phyloP scores from a whole-genome alignment of 2,113 vertebrate genomes.

The Phyllopteryx taeniolatus region DNA sequence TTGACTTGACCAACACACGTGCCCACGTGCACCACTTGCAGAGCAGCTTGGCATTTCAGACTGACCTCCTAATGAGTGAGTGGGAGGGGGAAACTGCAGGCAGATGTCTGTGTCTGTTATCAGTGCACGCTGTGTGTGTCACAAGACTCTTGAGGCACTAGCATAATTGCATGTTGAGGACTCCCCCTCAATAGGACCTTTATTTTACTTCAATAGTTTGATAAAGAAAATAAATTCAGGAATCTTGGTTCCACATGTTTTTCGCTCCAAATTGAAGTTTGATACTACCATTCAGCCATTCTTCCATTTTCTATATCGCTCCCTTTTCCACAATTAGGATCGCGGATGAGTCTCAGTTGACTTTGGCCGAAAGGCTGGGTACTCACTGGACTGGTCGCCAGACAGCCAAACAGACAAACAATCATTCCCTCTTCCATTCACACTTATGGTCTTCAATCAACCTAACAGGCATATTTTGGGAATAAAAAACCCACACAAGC shows the following conservation, averaged over 20 bases:
- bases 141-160: conserved; percentile 1
- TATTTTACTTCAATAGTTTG: not conserved
- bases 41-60: conserved; percentile 30
- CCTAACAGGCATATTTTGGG: too few species aligned
- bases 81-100: conserved; percentile 7
- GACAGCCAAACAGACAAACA: too few species aligned
- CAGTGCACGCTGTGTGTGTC: conserved; percentile 18
- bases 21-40: conserved; percentile 18
- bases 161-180: not conserved
- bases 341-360: not conserved
- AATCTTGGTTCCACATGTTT: not conserved
- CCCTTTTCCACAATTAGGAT: not conserved
- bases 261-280: not conserved
- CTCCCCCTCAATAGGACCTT: not conserved
- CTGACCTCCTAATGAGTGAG: conserved; percentile 31
- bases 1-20: conserved; percentile 32
- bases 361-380: too few species aligned
- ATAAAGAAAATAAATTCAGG: not conserved
- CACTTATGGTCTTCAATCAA: not conserved
- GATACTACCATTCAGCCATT: too few species aligned
- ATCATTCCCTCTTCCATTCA: not conserved
- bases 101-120: conserved; percentile 33
- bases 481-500: too few species aligned
- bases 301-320: not conserved
- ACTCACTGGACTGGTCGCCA: too few species aligned